phyloP scores from a whole-genome alignment of 1,140 invertebrate genomes.

The Drosophila equinoxialis region DNA sequence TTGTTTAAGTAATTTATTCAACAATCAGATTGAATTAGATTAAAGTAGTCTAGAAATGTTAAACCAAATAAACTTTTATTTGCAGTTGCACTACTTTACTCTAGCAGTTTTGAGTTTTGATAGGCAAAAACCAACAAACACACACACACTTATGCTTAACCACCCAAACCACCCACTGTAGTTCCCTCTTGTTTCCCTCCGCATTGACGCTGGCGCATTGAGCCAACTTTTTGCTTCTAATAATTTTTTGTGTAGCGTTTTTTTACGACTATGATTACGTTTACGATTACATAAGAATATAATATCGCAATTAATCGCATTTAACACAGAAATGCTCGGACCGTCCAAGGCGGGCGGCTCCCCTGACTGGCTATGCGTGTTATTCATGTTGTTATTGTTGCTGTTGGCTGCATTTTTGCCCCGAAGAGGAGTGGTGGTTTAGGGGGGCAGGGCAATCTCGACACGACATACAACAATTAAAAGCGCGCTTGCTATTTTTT shows the following conservation, averaged over 20 bases:
- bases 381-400: slow-evolving; percentile 32
- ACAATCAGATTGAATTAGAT: too few relatives aligned
- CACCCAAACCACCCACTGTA: slow-evolving; percentile 10
- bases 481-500: slow-evolving; percentile 44
- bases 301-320: slow-evolving; percentile 81
- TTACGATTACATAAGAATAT: slow-evolving; percentile 81
- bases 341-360: slow-evolving; percentile 53
- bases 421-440: slow-evolving; percentile 23
- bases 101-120: too few relatives aligned
- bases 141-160: not conserved
- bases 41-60: too few relatives aligned
- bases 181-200: not conserved
- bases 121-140: not conserved
- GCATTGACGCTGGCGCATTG: not conserved
- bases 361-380: slow-evolving; percentile 58
- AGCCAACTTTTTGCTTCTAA: slow-evolving; percentile 1
- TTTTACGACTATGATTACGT: slow-evolving; percentile 73
- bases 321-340: slow-evolving; percentile 78
- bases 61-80: too few relatives aligned
- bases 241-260: slow-evolving; percentile 69
- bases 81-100: too few relatives aligned
- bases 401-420: slow-evolving; percentile 9
- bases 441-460: slow-evolving; percentile 55
- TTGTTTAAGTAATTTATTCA: too few relatives aligned
- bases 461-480: slow-evolving; percentile 79